These are phyloP conservation scores for Calephelis perditalis DNA, from an alignment of 2,888 invertebrate species.

Conservation along the genomic window DNA sequence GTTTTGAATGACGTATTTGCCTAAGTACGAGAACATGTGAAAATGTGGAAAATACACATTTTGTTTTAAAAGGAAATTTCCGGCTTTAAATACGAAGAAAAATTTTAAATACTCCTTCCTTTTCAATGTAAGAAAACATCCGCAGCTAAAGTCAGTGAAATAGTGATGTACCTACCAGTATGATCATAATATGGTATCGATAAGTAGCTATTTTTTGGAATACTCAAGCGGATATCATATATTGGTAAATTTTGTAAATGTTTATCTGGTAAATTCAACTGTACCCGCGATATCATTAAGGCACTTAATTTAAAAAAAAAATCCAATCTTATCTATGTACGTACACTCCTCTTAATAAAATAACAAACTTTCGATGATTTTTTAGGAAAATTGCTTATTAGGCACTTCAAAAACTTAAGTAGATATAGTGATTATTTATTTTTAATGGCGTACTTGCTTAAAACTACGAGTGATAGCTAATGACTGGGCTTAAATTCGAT, in stretches of 20 bases:
- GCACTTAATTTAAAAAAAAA: neutral
- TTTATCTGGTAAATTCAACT: neutral
- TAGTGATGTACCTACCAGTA: neutral
- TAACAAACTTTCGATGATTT: no score
- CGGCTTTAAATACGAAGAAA: neutral
- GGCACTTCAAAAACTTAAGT: neutral
- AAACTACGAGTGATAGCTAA: no score
- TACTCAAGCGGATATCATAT: neutral
- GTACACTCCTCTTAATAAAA: no score
- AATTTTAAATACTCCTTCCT: conserved; percentile 8
- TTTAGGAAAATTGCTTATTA: neutral
- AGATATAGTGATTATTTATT: no score
- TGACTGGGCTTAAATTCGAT: no score
- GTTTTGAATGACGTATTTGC: no score
- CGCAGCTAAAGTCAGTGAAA: neutral
- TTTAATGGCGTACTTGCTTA: no score
- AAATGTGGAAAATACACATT: neutral
- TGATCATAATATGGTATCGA: neutral
- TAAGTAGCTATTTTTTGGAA: neutral
- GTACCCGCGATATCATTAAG: neutral
- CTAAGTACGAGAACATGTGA: neutral
- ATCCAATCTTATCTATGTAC: no score
- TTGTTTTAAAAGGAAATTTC: neutral
- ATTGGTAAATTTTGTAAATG: neutral
- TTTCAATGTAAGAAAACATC: conserved; percentile 1